Percentiles rank a stretch among this genome's conserved stretches.
These are phyloP conservation scores for Rotaria macrura DNA, from an alignment of 2,888 invertebrate genomes.

Conservation along the genomic window DNA sequence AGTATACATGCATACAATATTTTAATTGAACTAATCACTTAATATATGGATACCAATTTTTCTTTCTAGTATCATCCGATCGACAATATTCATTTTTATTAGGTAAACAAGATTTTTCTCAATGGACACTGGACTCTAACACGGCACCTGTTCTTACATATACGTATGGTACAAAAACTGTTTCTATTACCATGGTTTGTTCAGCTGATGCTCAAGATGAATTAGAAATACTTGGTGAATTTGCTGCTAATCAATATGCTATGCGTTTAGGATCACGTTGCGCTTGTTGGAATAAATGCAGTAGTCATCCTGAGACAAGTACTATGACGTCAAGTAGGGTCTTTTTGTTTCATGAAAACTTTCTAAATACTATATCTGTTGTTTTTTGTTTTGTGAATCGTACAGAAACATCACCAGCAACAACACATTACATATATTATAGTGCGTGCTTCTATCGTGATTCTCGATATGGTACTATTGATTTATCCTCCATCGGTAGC, in stretches of 20 bases:
- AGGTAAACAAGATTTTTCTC: neutral
- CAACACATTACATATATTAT: neutral
- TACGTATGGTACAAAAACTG: neutral
- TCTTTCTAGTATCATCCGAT: neutral
- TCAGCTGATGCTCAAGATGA: neutral
- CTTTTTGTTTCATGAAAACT: neutral
- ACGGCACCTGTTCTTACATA: neutral
- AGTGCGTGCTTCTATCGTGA: neutral
- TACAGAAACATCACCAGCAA: neutral
- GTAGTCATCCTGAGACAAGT: neutral
- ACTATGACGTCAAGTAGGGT: neutral
- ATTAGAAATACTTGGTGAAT: neutral
- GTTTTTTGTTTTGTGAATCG: neutral
- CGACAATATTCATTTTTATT: neutral
- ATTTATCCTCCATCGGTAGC: neutral
- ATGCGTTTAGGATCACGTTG: neutral
- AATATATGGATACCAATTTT: neutral
- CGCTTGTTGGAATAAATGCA: slow-evolving; percentile 18
- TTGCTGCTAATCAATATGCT: neutral
- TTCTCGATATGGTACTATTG: neutral
- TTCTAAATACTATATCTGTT: neutral
- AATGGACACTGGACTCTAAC: neutral
- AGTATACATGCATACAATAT: neutral
- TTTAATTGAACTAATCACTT: no score
- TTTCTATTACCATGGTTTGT: neutral